phyloP scores from a whole-genome alignment of 2,797 vertebrate species.

The Lepilemur septentrionalis region DNA sequence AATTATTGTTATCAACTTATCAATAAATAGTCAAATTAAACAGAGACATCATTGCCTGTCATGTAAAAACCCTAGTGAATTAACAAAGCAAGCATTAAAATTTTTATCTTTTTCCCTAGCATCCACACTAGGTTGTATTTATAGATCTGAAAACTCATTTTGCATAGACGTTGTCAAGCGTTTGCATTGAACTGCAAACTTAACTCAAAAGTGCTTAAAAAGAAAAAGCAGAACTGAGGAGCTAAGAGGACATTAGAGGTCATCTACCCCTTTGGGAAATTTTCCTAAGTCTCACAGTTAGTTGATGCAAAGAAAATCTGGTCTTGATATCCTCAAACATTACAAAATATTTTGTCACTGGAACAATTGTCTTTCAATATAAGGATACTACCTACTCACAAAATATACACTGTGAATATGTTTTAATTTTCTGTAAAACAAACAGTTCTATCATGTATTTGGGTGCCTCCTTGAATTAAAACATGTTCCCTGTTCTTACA shows the following conservation, averaged over 20 bases:
- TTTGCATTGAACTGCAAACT: conserved; percentile 33
- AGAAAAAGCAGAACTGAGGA: neutral
- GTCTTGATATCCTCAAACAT: neutral
- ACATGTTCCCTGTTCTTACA: neutral
- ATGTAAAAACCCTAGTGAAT: conserved; percentile 36
- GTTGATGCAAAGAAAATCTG: neutral
- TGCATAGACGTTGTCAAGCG: neutral
- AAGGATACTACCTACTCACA: neutral
- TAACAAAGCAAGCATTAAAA: conserved; percentile 56
- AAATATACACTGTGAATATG: neutral
- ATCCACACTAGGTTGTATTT: conserved; percentile 39
- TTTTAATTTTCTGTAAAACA: neutral
- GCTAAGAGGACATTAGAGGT: neutral
- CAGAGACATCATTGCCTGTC: neutral
- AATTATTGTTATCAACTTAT: neutral
- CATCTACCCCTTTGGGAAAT: neutral
- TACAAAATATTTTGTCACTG: neutral
- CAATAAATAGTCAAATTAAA: neutral
- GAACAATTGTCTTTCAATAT: neutral
- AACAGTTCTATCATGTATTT: neutral
- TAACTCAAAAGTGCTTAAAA: conserved; percentile 26
- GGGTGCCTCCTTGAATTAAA: neutral
- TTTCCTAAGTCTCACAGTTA: neutral
- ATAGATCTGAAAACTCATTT: conserved; percentile 61
- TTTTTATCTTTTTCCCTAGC: conserved; percentile 41